phyloP scores from a whole-genome alignment of 2,797 vertebrate genomes.

The Lophius americanus region DNA sequence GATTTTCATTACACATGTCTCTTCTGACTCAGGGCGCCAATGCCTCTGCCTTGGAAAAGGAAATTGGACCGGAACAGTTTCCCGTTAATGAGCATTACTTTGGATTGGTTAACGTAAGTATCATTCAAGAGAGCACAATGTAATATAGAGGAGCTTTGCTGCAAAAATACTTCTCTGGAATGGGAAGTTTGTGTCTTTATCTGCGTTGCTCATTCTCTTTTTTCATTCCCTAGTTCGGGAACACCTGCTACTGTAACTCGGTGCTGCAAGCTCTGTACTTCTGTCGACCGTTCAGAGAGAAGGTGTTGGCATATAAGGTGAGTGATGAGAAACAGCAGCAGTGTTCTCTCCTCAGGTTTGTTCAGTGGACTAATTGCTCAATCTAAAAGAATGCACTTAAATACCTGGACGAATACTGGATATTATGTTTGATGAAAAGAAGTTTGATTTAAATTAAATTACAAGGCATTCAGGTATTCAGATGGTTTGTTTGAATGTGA shows the following conservation, averaged over 20 bases:
- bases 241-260: slow-evolving; percentile 96
- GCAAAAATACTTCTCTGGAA: no score
- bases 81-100: slow-evolving; percentile 99
- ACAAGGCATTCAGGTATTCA: no score
- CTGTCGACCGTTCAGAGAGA: slow-evolving; percentile 92
- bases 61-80: slow-evolving; percentile 99
- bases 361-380: background rate
- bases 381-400: background rate
- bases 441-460: no score
- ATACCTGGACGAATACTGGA: no score
- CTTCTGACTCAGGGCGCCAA: slow-evolving; percentile 89
- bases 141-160: background rate
- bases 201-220: slow-evolving; percentile 27
- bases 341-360: background rate
- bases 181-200: background rate
- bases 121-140: background rate
- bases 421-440: no score
- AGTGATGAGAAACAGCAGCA: slow-evolving; percentile 21
- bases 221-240: slow-evolving; percentile 85
- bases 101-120: slow-evolving; percentile 96
- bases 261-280: slow-evolving; percentile 94
- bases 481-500: no score
- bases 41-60: slow-evolving; percentile 99
- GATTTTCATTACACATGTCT: background rate
- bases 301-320: slow-evolving; percentile 91